phyloP scores from a whole-genome alignment of 2,888 invertebrate species.

The Aphodius sticticus region DNA sequence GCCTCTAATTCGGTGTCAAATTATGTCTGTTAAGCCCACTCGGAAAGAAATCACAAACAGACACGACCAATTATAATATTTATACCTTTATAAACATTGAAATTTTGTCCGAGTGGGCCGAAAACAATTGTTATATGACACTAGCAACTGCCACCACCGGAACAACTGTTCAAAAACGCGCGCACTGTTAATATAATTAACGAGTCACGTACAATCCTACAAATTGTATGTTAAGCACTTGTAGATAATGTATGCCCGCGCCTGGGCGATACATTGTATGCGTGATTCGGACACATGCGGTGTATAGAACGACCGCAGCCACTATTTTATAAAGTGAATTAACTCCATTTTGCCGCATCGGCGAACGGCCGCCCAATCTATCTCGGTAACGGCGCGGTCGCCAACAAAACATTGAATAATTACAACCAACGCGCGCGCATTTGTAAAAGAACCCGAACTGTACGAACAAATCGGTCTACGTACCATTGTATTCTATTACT shows the following conservation, averaged over 20 bases:
- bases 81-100: not conserved
- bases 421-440: constrained; percentile 16
- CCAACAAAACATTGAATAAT: constrained; percentile 28
- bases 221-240: constrained; percentile 4
- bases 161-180: not conserved
- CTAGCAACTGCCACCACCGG: not conserved
- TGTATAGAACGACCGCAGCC: not conserved
- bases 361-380: constrained; percentile 14
- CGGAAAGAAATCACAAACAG: not conserved
- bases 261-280: not conserved
- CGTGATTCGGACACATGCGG: constrained; percentile 1
- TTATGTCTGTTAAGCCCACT: not conserved
- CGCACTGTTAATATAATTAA: not conserved
- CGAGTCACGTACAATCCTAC: not conserved
- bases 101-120: not conserved
- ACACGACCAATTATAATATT: not conserved
- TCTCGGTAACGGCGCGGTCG: constrained; percentile 26
- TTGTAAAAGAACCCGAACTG: constrained; percentile 10
- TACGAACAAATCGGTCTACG: not conserved
- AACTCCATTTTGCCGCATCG: constrained; percentile 27
- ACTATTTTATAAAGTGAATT: constrained; percentile 27
- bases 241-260: not conserved
- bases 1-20: constrained; percentile 4
- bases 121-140: not conserved
- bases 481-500: constrained; percentile 4